These are phyloP conservation scores for Oryzias melastigma DNA, from an alignment of 2,113 vertebrate genomes.

Conservation along the genomic window DNA sequence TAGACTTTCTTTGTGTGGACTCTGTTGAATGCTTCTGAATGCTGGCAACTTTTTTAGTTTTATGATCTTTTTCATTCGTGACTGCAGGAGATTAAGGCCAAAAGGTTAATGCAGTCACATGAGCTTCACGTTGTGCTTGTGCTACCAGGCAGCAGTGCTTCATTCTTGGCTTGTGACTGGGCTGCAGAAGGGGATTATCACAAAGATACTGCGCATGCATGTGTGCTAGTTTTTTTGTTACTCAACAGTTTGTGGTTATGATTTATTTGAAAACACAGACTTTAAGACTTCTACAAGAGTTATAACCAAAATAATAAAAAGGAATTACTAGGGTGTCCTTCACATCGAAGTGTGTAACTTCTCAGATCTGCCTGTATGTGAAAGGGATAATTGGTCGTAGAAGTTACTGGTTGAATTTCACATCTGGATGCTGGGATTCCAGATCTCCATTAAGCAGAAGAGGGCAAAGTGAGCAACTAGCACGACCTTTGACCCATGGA, in stretches of 20 bases:
- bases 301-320: no score
- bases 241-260: no score
- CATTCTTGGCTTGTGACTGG: conserved; percentile 63
- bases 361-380: conserved; percentile 15
- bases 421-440: conserved; percentile 60
- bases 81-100: conserved; percentile 61
- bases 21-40: conserved; percentile 30
- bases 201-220: conserved; percentile 11
- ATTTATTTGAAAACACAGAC: no score
- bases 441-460: conserved; percentile 42
- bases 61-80: conserved; percentile 41
- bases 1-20: conserved; percentile 16
- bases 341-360: background rate
- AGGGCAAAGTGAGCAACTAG: conserved; percentile 26
- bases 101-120: conserved; percentile 77
- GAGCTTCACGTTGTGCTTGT: conserved; percentile 68
- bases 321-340: no score
- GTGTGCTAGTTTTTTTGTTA: background rate
- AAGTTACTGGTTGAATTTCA: conserved; percentile 66
- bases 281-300: no score
- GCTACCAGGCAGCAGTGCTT: conserved; percentile 59
- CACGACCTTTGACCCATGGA: conserved; percentile 7
- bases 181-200: conserved; percentile 41
- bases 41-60: conserved; percentile 17
- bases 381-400: conserved; percentile 30